Evolutionary conservation across 2,113 vertebrate species (phyloP), one percentile per base, ranked within the genome.

Genomic region (Pampusana beccarii): DNA sequence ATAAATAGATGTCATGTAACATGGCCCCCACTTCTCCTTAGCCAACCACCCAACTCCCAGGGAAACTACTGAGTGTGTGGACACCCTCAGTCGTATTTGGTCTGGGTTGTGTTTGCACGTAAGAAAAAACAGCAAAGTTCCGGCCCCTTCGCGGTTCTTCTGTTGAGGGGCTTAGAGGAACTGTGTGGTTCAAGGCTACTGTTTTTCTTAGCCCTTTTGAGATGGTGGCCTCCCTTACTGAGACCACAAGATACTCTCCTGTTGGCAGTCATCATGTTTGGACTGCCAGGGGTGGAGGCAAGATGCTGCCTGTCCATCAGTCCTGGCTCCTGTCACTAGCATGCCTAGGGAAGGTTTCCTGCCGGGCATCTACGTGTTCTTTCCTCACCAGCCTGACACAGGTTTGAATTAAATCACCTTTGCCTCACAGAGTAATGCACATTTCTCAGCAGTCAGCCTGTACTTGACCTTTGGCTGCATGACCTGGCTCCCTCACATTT

Each of bases 1-100:
- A 92, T 80, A 86, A 80, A 90, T 81, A 95, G 44, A n/a, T 88
- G 85, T 31, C 18, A 18, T 66, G 38, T 91, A 93, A 57, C 7
- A 25, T 50, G 36, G 58, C 65, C 84, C 25, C n/a, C 28, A 40
- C 56, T 85, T 90, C 57, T 89, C 69, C 44, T 26, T 75, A 65
- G 60, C 67, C 21, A 19, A 79, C 65, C 31, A 67, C 40, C 54
- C 33, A 5, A 26, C 13, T 78, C 48, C 42, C 66, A 71, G 70
- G n/a, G 62, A 74, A 54, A 51, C 54, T 58, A 19, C 58, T 69
- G 61, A 50, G 31, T 48, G 19, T 36, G 61, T 60, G 42, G 56
- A 95, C 38, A 84, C 3, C 44, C 28, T 50, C 38, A 50, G 25
- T 67, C 16, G 2, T 61, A 28, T 48, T 78, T 86, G 33, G 33